Percentiles rank a stretch among this genome's conserved stretches.
These are phyloP conservation scores for Carassius carassius DNA, from an alignment of 2,113 vertebrate species.

Conservation along the genomic window DNA sequence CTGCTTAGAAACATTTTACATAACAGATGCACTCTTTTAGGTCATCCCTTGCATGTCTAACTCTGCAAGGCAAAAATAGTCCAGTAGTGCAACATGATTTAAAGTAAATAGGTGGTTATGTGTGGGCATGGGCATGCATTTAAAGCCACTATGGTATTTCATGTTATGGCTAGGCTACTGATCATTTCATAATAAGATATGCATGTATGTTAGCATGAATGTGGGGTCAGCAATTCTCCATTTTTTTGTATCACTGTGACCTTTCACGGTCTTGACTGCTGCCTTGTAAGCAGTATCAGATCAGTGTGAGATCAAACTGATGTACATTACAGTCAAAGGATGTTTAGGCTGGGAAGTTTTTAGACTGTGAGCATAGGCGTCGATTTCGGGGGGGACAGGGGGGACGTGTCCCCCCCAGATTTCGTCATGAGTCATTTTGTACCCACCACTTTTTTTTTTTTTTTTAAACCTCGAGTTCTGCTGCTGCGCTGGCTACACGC, in stretches of 20 bases:
- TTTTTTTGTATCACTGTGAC: background rate
- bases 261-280: background rate
- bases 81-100: background rate
- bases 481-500: too few species aligned
- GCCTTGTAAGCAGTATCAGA: background rate
- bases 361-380: background rate
- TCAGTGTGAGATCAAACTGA: background rate
- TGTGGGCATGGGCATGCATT: background rate
- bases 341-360: background rate
- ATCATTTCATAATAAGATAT: too few species aligned
- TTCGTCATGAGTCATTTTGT: too few species aligned
- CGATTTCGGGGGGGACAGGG: too few species aligned
- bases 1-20: background rate
- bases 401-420: too few species aligned
- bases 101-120: background rate
- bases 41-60: constrained; percentile 7
- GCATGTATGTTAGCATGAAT: background rate
- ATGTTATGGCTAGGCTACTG: background rate
- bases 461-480: too few species aligned
- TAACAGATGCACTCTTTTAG: background rate
- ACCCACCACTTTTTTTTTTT: too few species aligned
- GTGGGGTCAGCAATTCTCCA: background rate
- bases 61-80: background rate
- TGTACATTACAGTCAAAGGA: background rate
- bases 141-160: background rate